Evolutionary conservation across 2,888 invertebrate species (phyloP).

Genomic region (Yponomeuta sedellus): DNA sequence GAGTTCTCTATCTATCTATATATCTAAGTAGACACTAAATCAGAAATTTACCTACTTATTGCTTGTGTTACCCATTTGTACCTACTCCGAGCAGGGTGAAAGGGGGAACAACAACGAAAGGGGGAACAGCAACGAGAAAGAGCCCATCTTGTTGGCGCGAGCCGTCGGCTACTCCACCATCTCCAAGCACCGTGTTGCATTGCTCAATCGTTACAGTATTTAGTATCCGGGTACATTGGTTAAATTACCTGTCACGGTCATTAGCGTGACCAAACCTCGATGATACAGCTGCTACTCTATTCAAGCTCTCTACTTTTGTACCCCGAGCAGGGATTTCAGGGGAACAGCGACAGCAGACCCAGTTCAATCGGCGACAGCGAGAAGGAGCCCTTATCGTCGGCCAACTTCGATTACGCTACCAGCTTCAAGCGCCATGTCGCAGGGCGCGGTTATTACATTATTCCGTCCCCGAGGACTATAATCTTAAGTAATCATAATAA

Average conservation of each 20-base stretch:
- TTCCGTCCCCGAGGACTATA: too few relatives aligned
- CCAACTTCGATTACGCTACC: slow-evolving; percentile 11
- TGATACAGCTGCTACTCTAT: too few relatives aligned
- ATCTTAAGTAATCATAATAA: too few relatives aligned
- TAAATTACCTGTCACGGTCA: too few relatives aligned
- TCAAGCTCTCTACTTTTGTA: too few relatives aligned
- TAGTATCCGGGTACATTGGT: too few relatives aligned
- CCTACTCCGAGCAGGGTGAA: slow-evolving; percentile 87
- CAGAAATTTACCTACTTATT: background rate
- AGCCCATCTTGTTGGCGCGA: slow-evolving; percentile 90
- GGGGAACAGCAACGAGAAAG: slow-evolving; percentile 91
- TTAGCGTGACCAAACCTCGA: too few relatives aligned
- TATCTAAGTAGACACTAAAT: too few relatives aligned
- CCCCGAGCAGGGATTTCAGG: slow-evolving; percentile 89
- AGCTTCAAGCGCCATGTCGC: slow-evolving; percentile 23
- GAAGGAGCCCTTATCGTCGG: slow-evolving; percentile 90
- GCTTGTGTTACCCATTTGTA: slow-evolving; percentile 79
- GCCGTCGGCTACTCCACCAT: slow-evolving; percentile 54
- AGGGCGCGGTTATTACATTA: background rate
- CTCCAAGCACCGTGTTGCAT: slow-evolving; percentile 20
- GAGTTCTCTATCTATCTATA: too few relatives aligned
- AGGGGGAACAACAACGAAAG: slow-evolving; percentile 91
- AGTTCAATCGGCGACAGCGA: slow-evolving; percentile 89
- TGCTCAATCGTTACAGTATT: too few relatives aligned
- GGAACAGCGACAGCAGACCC: slow-evolving; percentile 91